A percentile compares a stretch with the other conserved stretches of the same genome.
phyloP scores from a whole-genome alignment of 2,888 invertebrate species.

The Melitaea athalia region DNA sequence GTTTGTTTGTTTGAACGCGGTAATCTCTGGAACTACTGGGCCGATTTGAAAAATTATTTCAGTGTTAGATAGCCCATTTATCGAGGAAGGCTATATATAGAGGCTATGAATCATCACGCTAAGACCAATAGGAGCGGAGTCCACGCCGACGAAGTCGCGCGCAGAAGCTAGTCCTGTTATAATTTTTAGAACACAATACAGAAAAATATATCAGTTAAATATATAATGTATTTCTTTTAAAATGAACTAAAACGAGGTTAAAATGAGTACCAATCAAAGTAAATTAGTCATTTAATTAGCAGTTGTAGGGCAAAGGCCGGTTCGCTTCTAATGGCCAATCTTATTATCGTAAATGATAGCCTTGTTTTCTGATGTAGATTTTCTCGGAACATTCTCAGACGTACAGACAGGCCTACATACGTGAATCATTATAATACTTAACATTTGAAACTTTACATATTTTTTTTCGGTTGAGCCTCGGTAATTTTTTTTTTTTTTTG shows the following conservation, averaged over 20 bases:
- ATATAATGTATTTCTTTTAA: not conserved
- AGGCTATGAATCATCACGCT: too few species aligned
- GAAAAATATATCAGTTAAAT: not conserved
- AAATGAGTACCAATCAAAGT: conserved; percentile 6
- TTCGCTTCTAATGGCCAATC: conserved; percentile 14
- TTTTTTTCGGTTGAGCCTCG: not conserved
- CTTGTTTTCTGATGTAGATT: conserved; percentile 1
- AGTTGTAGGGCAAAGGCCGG: conserved; percentile 16
- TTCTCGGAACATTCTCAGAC: not conserved
- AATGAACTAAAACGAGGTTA: not conserved
- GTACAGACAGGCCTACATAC: not conserved
- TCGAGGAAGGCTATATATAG: too few species aligned
- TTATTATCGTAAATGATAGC: conserved; percentile 15
- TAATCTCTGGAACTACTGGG: too few species aligned
- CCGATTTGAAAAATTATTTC: too few species aligned
- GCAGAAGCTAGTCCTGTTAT: too few species aligned
- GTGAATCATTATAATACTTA: not conserved
- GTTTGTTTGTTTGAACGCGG: too few species aligned
- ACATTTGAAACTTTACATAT: not conserved
- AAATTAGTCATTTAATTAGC: conserved; percentile 16
- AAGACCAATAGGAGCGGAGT: too few species aligned
- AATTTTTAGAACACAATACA: not conserved
- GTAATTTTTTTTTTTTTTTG: not conserved
- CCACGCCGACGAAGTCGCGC: too few species aligned
- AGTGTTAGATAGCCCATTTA: too few species aligned